A percentile compares a stretch with the other conserved stretches of the same genome.
These are phyloP conservation scores for Lophura nycthemera DNA, from an alignment of 2,113 vertebrate species.

Conservation along the genomic window DNA sequence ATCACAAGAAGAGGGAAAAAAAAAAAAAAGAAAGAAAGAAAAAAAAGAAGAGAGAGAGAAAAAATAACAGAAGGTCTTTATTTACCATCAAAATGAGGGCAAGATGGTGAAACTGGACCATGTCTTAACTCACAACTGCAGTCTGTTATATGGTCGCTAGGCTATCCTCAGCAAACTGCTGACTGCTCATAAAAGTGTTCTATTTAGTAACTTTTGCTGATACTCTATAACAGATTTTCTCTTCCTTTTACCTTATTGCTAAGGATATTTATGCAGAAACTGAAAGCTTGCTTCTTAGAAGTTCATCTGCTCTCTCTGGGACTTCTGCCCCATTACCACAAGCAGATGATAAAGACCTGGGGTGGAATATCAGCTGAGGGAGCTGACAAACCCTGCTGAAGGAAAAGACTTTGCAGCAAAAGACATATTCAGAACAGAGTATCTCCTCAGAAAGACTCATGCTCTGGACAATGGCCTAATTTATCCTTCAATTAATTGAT, in stretches of 20 bases:
- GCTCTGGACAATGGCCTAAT: not conserved
- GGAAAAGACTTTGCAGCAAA: not conserved
- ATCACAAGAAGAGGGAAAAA: not conserved
- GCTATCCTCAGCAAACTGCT: not conserved
- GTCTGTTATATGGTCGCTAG: not conserved
- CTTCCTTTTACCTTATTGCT: not conserved
- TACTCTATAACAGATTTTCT: not conserved
- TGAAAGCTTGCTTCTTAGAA: conserved; percentile 1
- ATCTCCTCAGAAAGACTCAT: not conserved
- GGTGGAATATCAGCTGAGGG: not conserved
- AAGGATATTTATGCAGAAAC: not conserved
- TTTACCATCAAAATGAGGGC: not conserved
- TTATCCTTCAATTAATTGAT: not conserved
- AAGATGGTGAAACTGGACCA: not conserved
- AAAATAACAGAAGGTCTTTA: not conserved
- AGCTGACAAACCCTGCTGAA: not conserved
- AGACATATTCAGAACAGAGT: not conserved
- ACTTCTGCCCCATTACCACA: not conserved
- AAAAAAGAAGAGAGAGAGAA: too few relatives aligned
- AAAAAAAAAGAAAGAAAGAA: not conserved
- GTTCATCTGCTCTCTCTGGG: conserved; percentile 22
- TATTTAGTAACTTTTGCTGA: conserved; percentile 26
- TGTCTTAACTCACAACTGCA: not conserved
- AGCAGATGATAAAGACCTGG: conserved; percentile 26
- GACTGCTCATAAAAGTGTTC: conserved; percentile 6